Conservation (phyloP, 2,888 invertebrate species). For the Automeris io region DNA sequence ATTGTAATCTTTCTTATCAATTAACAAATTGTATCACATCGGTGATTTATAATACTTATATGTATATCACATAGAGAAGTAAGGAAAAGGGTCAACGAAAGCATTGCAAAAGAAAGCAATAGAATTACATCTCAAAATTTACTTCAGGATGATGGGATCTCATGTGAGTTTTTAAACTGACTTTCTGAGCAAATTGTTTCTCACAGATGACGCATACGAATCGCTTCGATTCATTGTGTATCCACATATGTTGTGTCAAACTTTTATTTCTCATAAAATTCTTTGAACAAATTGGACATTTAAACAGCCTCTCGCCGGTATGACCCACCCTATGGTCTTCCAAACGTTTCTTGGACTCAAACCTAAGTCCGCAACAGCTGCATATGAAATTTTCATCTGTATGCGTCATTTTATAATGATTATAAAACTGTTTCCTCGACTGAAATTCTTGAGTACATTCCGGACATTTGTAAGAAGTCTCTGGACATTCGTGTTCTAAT, state of each 20-base stretch:
- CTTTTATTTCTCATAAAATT: constrained; percentile 66
- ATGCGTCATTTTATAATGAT: constrained; percentile 47
- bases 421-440: constrained; percentile 44
- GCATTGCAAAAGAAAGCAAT: neutral
- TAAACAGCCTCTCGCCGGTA: constrained; percentile 60
- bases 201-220: constrained; percentile 49
- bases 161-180: constrained; percentile 52
- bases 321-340: constrained; percentile 66
- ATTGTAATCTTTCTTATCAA: too few species aligned
- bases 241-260: constrained; percentile 60
- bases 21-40: too few species aligned
- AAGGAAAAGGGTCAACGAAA: neutral
- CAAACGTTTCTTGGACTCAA: constrained; percentile 34
- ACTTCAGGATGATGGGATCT: constrained; percentile 43
- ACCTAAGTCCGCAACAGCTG: constrained; percentile 47
- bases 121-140: constrained; percentile 8
- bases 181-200: constrained; percentile 58
- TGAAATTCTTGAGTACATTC: constrained; percentile 44
- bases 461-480: constrained; percentile 41
- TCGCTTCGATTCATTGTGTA: constrained; percentile 50
- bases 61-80: neutral
- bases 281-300: constrained; percentile 66
- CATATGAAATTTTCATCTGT: constrained; percentile 47
- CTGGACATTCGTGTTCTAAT: constrained; percentile 35
- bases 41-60: neutral